Conservation (phyloP, 2,888 invertebrate genomes). For the Hermaeophaga mercurialis region DNA sequence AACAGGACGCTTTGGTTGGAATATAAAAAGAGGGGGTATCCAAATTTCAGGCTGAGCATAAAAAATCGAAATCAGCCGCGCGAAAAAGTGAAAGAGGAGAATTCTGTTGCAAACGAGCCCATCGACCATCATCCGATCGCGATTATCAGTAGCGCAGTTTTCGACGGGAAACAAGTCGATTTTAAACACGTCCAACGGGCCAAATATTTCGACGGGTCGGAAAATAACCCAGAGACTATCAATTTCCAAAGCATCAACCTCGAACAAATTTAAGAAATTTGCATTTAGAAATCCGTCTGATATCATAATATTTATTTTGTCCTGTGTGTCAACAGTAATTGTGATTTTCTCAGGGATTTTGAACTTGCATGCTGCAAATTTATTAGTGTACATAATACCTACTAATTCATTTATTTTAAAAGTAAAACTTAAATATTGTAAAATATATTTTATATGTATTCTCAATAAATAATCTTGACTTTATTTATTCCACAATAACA, state of each 20-base stretch:
- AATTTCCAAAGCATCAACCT: slow-evolving; percentile 78
- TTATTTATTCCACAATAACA: no score
- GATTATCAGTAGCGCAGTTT: slow-evolving; percentile 67
- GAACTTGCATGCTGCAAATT: no score
- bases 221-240: slow-evolving; percentile 54
- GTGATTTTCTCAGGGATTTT: no score
- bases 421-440: no score
- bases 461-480: no score
- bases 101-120: slow-evolving; percentile 50
- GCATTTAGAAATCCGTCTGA: no score
- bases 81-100: slow-evolving; percentile 30
- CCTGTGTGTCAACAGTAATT: no score
- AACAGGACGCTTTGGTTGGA: slow-evolving; percentile 85
- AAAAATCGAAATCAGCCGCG: slow-evolving; percentile 76
- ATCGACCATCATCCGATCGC: slow-evolving; percentile 63
- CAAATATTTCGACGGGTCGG: slow-evolving; percentile 49
- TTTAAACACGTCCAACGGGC: slow-evolving; percentile 63
- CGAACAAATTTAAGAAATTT: slow-evolving; percentile 69
- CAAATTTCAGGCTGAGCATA: slow-evolving; percentile 78
- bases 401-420: no score
- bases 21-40: slow-evolving; percentile 83
- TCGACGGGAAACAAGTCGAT: slow-evolving; percentile 74
- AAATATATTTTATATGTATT: no score
- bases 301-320: no score
- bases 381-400: no score